A percentile compares a stretch with the other conserved stretches of the same genome.
phyloP scores from a whole-genome alignment of 2,113 vertebrate species.

The Lucifuga dentata region DNA sequence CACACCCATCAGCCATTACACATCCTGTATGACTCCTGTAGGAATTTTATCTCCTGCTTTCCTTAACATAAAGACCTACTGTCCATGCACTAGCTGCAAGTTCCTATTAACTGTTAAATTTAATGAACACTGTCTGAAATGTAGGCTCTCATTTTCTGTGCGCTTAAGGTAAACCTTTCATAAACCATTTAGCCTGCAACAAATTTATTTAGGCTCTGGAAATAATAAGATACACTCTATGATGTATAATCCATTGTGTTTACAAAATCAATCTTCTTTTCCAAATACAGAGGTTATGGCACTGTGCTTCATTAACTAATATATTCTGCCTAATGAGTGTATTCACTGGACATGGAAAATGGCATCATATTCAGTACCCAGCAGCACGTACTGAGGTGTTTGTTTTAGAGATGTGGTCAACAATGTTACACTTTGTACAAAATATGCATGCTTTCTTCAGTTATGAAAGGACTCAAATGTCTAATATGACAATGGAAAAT shows the following conservation, averaged over 20 bases:
- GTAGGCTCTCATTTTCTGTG: conserved; percentile 19
- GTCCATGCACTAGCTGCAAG: not conserved
- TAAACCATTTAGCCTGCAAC: conserved; percentile 41
- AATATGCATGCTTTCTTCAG: conserved; percentile 30
- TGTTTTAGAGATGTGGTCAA: conserved; percentile 42
- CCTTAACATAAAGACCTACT: conserved; percentile 24
- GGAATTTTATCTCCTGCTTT: conserved; percentile 40
- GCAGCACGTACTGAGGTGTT: conserved; percentile 21
- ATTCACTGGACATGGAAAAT: conserved; percentile 17
- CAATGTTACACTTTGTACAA: conserved; percentile 29
- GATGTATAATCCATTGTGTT: conserved; percentile 52
- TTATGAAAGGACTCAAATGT: too few relatives aligned
- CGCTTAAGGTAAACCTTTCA: conserved; percentile 34
- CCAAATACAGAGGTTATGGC: conserved; percentile 6
- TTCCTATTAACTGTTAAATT: conserved; percentile 1
- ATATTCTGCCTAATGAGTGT: conserved; percentile 43
- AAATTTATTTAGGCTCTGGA: conserved; percentile 37
- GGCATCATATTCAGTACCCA: conserved; percentile 32
- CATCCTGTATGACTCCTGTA: conserved; percentile 44
- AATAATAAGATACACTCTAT: conserved; percentile 44
- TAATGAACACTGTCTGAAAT: not conserved
- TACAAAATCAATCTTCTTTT: conserved; percentile 57
- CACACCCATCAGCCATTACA: conserved; percentile 40
- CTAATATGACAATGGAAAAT: too few relatives aligned
- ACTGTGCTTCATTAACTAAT: conserved; percentile 53